Evolutionary conservation across 2,113 vertebrate species (phyloP).

Genomic region (Protobothrops flavoviridis): DNA sequence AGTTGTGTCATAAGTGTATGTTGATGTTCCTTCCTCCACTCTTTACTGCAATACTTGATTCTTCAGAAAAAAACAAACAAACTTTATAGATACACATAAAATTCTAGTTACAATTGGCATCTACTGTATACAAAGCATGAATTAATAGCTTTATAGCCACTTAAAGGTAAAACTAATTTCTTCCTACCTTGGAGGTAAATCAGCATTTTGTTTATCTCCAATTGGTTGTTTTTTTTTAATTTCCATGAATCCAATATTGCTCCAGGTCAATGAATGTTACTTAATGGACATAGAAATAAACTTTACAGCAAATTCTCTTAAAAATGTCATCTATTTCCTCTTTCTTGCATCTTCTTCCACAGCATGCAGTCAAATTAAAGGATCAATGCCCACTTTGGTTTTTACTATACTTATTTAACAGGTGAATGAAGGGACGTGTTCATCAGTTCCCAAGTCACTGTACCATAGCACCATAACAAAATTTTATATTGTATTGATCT

Average conservation of each 20-base stretch:
- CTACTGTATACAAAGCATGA: neutral
- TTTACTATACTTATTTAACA: constrained; percentile 7
- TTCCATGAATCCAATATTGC: neutral
- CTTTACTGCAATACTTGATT: neutral
- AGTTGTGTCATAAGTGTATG: neutral
- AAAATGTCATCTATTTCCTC: neutral
- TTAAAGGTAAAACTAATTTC: neutral
- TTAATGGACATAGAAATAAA: neutral
- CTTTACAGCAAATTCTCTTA: neutral
- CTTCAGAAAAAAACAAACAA: neutral
- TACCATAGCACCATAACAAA: constrained; percentile 7
- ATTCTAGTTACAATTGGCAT: neutral
- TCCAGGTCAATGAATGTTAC: neutral
- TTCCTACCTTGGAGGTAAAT: neutral
- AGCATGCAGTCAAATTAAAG: neutral
- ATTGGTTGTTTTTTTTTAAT: neutral
- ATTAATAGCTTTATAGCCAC: neutral
- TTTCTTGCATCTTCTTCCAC: neutral
- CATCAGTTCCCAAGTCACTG: neutral
- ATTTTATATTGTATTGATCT: constrained; percentile 5
- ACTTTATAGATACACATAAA: neutral
- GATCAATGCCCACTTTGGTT: neutral
- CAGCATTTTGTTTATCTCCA: neutral
- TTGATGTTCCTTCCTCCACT: neutral
- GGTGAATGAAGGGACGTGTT: neutral